These are phyloP conservation scores for Astropecten irregularis DNA, from an alignment of 53 echinoderm and acorn worm species.

Conservation along the genomic window DNA sequence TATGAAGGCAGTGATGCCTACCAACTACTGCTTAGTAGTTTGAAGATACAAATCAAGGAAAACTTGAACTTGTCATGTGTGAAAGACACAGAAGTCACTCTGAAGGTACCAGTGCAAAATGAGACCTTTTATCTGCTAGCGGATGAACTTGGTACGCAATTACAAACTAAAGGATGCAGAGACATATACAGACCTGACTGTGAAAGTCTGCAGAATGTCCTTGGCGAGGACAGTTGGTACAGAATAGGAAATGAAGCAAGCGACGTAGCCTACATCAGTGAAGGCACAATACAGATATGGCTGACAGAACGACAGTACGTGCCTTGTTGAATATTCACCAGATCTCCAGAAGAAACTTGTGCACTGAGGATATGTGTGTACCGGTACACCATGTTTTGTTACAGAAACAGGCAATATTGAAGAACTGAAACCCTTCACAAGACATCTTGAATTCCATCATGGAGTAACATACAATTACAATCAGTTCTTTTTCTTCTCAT, in stretches of 20 bases:
- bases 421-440: background rate
- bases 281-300: conserved; percentile 56
- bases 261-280: conserved; percentile 49
- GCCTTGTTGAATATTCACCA: conserved; percentile 39
- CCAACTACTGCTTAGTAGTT: conserved; percentile 7
- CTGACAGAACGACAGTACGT: conserved; percentile 55
- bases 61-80: conserved; percentile 23
- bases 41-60: conserved; percentile 33
- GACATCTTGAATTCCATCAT: background rate
- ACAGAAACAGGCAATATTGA: no score
- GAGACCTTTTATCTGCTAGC: background rate
- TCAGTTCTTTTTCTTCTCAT: background rate
- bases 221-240: conserved; percentile 56
- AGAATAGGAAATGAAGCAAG: conserved; percentile 56
- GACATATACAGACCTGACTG: background rate
- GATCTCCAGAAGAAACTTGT: background rate
- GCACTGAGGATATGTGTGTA: conserved; percentile 28
- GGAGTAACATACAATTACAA: background rate
- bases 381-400: conserved; percentile 47
- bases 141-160: background rate
- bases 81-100: conserved; percentile 53
- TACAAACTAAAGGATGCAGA: no score
- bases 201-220: background rate
- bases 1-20: conserved; percentile 12
- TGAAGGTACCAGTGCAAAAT: conserved; percentile 51